A percentile compares a stretch with the other conserved stretches of the same genome.
Conservation (phyloP, 2,113 vertebrate genomes). For the Apeltes quadracus region DNA sequence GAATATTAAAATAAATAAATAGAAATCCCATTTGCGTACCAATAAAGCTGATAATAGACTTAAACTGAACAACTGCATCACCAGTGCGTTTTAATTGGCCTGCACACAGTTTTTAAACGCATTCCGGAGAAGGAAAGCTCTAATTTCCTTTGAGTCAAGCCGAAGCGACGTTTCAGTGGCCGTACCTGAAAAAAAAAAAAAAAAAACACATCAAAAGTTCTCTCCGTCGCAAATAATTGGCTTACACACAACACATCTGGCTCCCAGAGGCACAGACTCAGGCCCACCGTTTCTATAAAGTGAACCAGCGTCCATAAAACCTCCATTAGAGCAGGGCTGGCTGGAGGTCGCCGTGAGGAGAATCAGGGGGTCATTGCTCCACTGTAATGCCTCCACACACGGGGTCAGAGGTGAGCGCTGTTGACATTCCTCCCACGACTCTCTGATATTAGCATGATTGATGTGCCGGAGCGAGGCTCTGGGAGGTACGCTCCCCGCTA, state of each 20-base stretch:
- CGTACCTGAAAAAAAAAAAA: constrained; percentile 55
- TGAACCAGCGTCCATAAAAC: constrained; percentile 79
- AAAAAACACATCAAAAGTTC: constrained; percentile 14
- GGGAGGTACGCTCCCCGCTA: constrained; percentile 57
- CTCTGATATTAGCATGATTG: constrained; percentile 76
- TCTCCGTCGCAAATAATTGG: constrained; percentile 65
- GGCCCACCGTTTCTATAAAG: constrained; percentile 72
- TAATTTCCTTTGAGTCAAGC: background rate
- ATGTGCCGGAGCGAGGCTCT: constrained; percentile 58
- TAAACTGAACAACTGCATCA: background rate
- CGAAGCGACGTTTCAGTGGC: constrained; percentile 49
- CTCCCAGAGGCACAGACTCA: constrained; percentile 64
- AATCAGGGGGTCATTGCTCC: constrained; percentile 64
- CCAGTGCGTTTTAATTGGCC: background rate
- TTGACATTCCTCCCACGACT: constrained; percentile 78
- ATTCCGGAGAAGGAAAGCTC: constrained; percentile 7
- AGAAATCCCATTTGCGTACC: too few species aligned
- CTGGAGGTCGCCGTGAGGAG: constrained; percentile 69
- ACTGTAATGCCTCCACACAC: constrained; percentile 74
- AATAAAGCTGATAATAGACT: too few species aligned
- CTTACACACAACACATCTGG: constrained; percentile 72
- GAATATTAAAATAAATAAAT: too few species aligned
- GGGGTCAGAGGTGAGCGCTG: constrained; percentile 73
- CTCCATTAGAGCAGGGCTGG: constrained; percentile 77
- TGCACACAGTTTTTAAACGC: background rate